Evolutionary conservation across 2,113 vertebrate species (phyloP).

Genomic region (Cyphomyrus plagiostoma): DNA sequence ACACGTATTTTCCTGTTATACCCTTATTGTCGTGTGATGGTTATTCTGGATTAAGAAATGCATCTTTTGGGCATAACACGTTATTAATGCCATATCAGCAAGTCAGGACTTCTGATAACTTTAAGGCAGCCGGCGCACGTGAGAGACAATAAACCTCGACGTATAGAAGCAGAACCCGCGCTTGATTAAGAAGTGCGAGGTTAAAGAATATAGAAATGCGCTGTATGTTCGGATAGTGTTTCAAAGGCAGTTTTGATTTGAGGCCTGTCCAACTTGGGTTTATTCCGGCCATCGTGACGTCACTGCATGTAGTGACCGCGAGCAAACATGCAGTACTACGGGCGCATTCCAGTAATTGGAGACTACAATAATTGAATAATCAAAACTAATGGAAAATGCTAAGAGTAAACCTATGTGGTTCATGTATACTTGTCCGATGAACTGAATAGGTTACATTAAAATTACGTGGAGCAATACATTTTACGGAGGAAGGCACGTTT

Average conservation of each 20-base stretch:
- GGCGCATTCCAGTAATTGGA: conserved; percentile 17
- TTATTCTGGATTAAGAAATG: not conserved
- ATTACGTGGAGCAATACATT: conserved; percentile 45
- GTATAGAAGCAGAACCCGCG: not conserved
- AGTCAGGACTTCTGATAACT: not conserved
- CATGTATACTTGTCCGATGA: conserved; percentile 16
- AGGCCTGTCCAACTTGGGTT: not conserved
- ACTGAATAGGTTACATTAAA: conserved; percentile 34
- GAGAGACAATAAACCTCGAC: not conserved
- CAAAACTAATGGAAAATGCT: conserved; percentile 17
- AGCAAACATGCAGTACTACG: not conserved
- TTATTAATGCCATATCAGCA: not conserved
- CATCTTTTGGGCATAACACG: not conserved
- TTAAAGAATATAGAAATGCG: not conserved
- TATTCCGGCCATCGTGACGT: conserved; percentile 7
- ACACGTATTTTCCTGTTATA: not conserved
- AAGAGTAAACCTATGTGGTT: conserved; percentile 6
- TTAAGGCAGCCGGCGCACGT: not conserved
- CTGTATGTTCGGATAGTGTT: not conserved
- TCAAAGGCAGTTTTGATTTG: not conserved
- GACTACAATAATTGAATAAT: conserved; percentile 15
- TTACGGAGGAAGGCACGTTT: conserved; percentile 31
- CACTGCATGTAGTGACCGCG: not conserved
- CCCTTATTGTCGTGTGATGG: not conserved
- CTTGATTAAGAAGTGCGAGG: not conserved